Base-by-base conservation (phyloP, 2,888 invertebrate genomes). In the Pyrrhia umbra region DNA sequence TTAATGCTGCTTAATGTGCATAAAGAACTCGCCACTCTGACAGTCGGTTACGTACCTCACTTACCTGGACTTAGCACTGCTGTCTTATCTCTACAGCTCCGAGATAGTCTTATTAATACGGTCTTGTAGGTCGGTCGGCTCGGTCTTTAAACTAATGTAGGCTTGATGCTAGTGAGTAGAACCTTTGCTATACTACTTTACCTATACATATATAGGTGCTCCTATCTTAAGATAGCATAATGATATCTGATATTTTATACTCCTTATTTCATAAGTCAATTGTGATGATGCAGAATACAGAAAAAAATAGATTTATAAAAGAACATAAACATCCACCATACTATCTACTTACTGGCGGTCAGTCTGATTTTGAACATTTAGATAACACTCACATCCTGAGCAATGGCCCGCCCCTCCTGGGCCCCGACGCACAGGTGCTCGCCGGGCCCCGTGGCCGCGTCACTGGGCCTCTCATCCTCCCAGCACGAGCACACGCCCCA, bases 401-500 rank as follows among this genome's bases (percentile, higher is more conserved):
- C 70, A 18, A 42, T 50, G 15, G 61, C 55, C 3, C 42, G 66
- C 0, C 76, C 68, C 13, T 82, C 78, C 8, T 13, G 43, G 1
- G 86, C 87, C 1, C 85, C 89, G 1, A 50, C 30, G 39, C 89
- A 88, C 5, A 85, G 76, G 0, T 25, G 18, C 0, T 79, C 74
- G n/a, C 75, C 75, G 0, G 56, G 30, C 0, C 39, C 59, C 1
- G 51, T 4, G 4, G 58, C 51, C 18, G 10, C 45, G 2, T 42
- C 25, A 0, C 39, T 10, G 0, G 9, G 45, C 15, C 25, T 6
- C 21, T 79, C 74, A 3, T 83, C 84, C 30, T 75, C 71, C 83
- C 80, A 80, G 74, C 89, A 89, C 1, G 83, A 80, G 59, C 90
- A 87, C 16, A 72, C 69, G 27, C 90, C 89, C 92, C 93, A 93